Evolutionary conservation across 2,797 vertebrate species (phyloP).

Genomic region (Spondyliosoma cantharus): DNA sequence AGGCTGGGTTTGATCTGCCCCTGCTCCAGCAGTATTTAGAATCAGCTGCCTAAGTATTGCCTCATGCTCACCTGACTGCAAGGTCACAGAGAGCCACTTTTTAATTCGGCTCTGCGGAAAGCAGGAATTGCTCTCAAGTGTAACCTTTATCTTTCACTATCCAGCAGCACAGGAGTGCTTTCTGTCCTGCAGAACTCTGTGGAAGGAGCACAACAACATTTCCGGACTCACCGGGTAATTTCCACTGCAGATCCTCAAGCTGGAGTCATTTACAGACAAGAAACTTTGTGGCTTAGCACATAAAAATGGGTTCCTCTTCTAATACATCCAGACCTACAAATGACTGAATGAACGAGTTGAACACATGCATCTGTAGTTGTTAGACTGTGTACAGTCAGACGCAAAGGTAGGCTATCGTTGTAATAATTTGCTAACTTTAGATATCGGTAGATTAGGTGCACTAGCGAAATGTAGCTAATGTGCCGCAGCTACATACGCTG

Average conservation of each 20-base stretch:
- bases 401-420: too few species aligned
- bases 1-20: slow-evolving; percentile 66
- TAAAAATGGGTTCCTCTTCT: slow-evolving; percentile 32
- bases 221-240: slow-evolving; percentile 38
- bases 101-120: slow-evolving; percentile 59
- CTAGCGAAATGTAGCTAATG: too few species aligned
- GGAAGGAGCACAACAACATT: slow-evolving; percentile 27
- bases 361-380: background rate
- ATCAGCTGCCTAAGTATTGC: slow-evolving; percentile 63
- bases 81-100: slow-evolving; percentile 68
- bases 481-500: too few species aligned
- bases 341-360: slow-evolving; percentile 11
- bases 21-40: slow-evolving; percentile 56
- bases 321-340: slow-evolving; percentile 13
- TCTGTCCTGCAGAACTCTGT: slow-evolving; percentile 30
- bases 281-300: slow-evolving; percentile 9
- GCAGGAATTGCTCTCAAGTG: slow-evolving; percentile 58
- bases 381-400: too few species aligned
- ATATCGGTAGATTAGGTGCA: too few species aligned
- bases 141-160: slow-evolving; percentile 64
- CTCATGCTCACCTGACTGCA: slow-evolving; percentile 69
- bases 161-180: slow-evolving; percentile 4
- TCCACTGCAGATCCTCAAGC: slow-evolving; percentile 24
- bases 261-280: slow-evolving; percentile 30
- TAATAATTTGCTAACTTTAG: too few species aligned